Evolutionary conservation across 1,140 invertebrate species (phyloP).

Genomic region (Drosophila parabipectinata): DNA sequence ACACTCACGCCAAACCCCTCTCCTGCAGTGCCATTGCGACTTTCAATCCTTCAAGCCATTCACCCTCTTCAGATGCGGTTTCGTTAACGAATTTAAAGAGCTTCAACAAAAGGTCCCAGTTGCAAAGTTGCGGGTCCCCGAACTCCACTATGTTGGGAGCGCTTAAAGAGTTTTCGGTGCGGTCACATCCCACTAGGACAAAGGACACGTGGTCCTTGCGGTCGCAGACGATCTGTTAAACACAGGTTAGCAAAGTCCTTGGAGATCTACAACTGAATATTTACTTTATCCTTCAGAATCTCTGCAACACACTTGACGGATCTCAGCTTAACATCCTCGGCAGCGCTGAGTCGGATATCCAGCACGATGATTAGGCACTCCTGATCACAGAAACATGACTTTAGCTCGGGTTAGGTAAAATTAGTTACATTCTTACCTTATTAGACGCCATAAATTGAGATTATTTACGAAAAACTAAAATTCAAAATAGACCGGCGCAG

Average conservation of each 20-base stretch:
- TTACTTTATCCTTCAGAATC: constrained; percentile 69
- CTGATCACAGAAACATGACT: constrained; percentile 13
- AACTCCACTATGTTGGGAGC: constrained; percentile 49
- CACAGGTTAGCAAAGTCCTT: not conserved
- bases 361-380: constrained; percentile 63
- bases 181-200: constrained; percentile 66
- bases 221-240: constrained; percentile 59
- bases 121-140: constrained; percentile 33
- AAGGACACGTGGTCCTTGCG: constrained; percentile 75
- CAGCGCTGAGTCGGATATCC: constrained; percentile 55
- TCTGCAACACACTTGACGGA: constrained; percentile 61
- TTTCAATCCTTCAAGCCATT: constrained; percentile 68
- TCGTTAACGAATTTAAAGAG: constrained; percentile 68
- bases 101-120: constrained; percentile 57
- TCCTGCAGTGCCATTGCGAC: constrained; percentile 54
- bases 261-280: not conserved
- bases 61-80: constrained; percentile 44
- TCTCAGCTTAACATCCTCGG: constrained; percentile 69
- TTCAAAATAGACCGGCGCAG: constrained; percentile 27
- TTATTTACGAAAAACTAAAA: not conserved
- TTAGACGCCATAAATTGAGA: constrained; percentile 50
- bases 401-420: not conserved
- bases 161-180: not conserved
- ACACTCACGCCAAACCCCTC: constrained; percentile 36
- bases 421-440: constrained; percentile 35